These are phyloP conservation scores for Amblyjoppa fuscipennis DNA, from an alignment of 2,888 invertebrate genomes.

Conservation along the genomic window DNA sequence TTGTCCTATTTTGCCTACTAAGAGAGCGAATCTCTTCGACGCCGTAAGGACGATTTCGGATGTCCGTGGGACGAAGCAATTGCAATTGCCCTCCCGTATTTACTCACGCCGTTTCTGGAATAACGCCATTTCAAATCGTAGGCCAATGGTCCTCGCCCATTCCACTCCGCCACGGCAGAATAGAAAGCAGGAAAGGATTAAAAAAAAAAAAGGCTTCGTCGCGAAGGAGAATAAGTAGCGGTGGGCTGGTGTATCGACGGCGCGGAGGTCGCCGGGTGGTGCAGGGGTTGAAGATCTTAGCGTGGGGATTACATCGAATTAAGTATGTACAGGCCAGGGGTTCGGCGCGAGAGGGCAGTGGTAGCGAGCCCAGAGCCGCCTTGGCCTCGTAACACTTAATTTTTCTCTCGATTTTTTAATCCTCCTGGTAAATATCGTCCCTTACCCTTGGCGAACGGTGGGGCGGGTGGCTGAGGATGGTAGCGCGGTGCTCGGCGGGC, in stretches of 20 bases:
- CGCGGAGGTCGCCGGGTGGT: slow-evolving; percentile 55
- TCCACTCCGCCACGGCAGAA: slow-evolving; percentile 1
- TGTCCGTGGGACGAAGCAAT: background rate
- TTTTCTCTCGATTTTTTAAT: slow-evolving; percentile 86
- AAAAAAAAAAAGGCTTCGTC: slow-evolving; percentile 67
- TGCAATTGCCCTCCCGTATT: slow-evolving; percentile 28
- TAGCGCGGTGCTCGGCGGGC: slow-evolving; percentile 38
- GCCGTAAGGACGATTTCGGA: background rate
- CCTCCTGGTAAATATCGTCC: slow-evolving; percentile 85
- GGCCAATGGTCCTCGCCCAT: slow-evolving; percentile 15
- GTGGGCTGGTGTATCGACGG: slow-evolving; percentile 63
- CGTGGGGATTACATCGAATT: slow-evolving; percentile 84
- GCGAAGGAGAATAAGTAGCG: slow-evolving; percentile 34
- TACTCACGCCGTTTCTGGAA: background rate
- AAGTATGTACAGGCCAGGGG: slow-evolving; percentile 79
- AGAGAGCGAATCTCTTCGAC: background rate
- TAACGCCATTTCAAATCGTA: slow-evolving; percentile 17
- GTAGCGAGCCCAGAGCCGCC: slow-evolving; percentile 73
- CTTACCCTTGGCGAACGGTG: slow-evolving; percentile 69
- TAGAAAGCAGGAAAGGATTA: slow-evolving; percentile 35
- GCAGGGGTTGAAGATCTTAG: slow-evolving; percentile 80
- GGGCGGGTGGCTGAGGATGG: slow-evolving; percentile 35
- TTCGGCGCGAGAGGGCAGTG: slow-evolving; percentile 66
- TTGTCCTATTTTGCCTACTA: background rate
- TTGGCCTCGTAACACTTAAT: slow-evolving; percentile 85